Conservation (phyloP, 2,113 vertebrate species). For the Anhinga anhinga region DNA sequence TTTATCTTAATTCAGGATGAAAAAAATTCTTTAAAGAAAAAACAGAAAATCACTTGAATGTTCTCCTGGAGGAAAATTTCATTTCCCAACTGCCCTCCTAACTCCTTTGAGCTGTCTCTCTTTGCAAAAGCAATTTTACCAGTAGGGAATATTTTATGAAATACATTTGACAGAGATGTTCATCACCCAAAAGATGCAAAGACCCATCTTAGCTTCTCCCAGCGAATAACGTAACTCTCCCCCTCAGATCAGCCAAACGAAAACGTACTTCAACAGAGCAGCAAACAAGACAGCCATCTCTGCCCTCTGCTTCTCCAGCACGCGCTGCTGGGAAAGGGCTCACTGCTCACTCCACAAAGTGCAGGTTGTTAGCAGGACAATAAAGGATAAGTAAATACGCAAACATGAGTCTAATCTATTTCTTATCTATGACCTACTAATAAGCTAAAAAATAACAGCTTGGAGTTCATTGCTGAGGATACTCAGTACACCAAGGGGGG, state of each 20-base stretch:
- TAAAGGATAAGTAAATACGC: not conserved
- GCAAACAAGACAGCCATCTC: rapidly evolving
- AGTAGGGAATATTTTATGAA: not conserved
- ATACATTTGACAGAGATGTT: not conserved
- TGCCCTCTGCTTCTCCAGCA: not conserved
- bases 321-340: not conserved
- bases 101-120: not conserved
- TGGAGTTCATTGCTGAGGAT: not conserved
- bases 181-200: not conserved
- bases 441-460: not conserved
- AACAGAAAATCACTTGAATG: not conserved
- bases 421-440: not conserved
- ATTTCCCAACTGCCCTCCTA: not conserved
- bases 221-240: not conserved
- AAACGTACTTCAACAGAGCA: not conserved
- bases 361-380: not conserved
- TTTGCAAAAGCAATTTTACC: not conserved
- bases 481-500: not conserved
- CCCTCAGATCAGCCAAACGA: not conserved
- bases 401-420: not conserved
- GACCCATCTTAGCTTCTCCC: not conserved
- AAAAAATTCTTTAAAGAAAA: not conserved
- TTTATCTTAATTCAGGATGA: not conserved
- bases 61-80: not conserved
- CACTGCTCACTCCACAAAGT: not conserved